Percentiles rank a stretch among this genome's conserved stretches.
Conservation (phyloP, 2,888 invertebrate genomes). For the Caenorhabditis sp. region DNA sequence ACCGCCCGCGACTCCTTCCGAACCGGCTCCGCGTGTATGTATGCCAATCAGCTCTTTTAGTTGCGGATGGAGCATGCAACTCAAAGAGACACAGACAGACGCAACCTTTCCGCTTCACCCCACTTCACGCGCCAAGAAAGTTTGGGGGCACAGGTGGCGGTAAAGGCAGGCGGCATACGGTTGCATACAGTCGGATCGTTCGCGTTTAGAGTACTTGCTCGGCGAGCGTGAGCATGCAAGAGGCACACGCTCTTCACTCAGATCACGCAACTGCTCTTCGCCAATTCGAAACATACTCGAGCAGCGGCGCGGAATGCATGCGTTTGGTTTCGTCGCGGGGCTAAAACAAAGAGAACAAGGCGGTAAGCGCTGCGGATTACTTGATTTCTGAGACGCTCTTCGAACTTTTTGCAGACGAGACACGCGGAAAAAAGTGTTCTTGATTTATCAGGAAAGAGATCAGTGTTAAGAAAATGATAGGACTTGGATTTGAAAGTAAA, state of each 20-base stretch:
- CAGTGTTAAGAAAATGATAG: too few species aligned
- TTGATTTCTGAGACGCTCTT: conserved; percentile 35
- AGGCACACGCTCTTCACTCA: conserved; percentile 49
- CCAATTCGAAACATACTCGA: conserved; percentile 42
- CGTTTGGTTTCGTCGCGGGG: conserved; percentile 45
- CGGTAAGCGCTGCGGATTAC: conserved; percentile 47
- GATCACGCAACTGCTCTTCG: conserved; percentile 46
- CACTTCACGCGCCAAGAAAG: conserved; percentile 55
- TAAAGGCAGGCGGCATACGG: conserved; percentile 9
- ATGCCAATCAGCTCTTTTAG: conserved; percentile 34
- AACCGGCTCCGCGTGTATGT: conserved; percentile 57
- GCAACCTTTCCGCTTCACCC: conserved; percentile 59
- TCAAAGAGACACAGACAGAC: conserved; percentile 9
- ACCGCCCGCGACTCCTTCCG: conserved; percentile 27
- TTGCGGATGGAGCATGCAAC: neutral
- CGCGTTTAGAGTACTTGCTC: conserved; percentile 54
- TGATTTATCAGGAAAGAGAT: neutral
- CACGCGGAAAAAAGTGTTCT: conserved; percentile 17
- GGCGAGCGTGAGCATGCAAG: conserved; percentile 49
- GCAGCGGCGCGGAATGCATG: conserved; percentile 50
- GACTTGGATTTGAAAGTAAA: too few species aligned
- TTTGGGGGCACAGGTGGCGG: conserved; percentile 40
- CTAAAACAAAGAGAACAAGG: conserved; percentile 51
- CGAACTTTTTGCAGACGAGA: conserved; percentile 2
- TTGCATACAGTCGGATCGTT: conserved; percentile 54